Evolutionary conservation across 2,797 vertebrate genomes (phyloP), one percentile per base, ranked within the genome.

Genomic region (Austrolebias charrua): DNA sequence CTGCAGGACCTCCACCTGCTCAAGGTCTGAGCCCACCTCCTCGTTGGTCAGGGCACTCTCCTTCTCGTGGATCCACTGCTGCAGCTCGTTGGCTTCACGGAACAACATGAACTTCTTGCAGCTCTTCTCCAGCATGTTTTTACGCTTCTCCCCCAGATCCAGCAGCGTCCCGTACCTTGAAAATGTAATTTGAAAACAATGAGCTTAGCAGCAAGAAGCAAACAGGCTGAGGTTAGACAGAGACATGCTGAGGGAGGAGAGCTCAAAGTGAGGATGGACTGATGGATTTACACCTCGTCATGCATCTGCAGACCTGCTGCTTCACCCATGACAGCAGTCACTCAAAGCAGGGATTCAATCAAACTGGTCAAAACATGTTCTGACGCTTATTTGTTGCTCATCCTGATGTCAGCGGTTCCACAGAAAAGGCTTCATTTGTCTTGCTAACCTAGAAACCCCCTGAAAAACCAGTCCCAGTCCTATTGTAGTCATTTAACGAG

Each of bases 41-140:
- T 98, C 96, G 0, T 91, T 98, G 2, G 95, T 96, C 67, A 99
- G 95, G 0, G 97, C 91, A 0, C 94, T 82, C 80, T 99, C 98
- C 86, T 99, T 99, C 92, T 99, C 98, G 0, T 95, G 93, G 90
- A 99, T 99, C 98, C 98, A 99, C 84, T 98, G 97, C 78, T 98
- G 96, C 0, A 99, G 94, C 78, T 99, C 98, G 0, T 95, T 98
- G 1, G 97, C 95, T 55, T 99, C 97, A 0, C 98, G 95, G 93
- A 99, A 99, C 75, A 99, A 72, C 96, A 98, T 99, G 55, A 99
- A 99, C 82, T 98, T 98, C 90, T 99, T 98, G 81, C 97, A 99
- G 83, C 98, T 98, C 87, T 99, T 99, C 89, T 99, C 97, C 59
- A 99, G 71, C 98, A 98, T 98, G 89, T 95, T 93, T 80, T 99